phyloP scores from a whole-genome alignment of 2,797 vertebrate genomes.

The Otus scops region DNA sequence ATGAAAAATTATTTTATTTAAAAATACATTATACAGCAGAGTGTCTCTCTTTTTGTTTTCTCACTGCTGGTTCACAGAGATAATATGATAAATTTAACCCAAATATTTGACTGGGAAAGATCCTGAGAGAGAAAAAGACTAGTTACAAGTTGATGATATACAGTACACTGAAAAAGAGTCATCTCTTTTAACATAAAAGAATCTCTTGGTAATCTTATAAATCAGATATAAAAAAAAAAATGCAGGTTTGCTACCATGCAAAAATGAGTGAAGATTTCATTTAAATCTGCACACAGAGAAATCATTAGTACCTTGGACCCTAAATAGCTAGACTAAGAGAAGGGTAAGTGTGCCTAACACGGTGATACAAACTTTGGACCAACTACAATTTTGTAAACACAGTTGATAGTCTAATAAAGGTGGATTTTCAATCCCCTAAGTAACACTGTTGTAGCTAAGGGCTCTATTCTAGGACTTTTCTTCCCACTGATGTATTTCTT shows the following conservation, averaged over 20 bases:
- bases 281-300: constrained; percentile 69
- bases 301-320: constrained; percentile 63
- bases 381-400: constrained; percentile 66
- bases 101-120: constrained; percentile 77
- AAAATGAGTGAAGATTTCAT: constrained; percentile 63
- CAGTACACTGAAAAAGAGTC: constrained; percentile 72
- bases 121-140: constrained; percentile 77
- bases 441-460: constrained; percentile 30
- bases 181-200: constrained; percentile 83
- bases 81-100: constrained; percentile 69
- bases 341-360: constrained; percentile 40
- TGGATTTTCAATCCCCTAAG: constrained; percentile 19
- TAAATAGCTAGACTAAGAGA: constrained; percentile 65
- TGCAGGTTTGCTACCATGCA: constrained; percentile 74
- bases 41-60: constrained; percentile 69
- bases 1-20: constrained; percentile 77
- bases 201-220: constrained; percentile 76
- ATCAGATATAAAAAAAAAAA: constrained; percentile 74
- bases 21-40: constrained; percentile 81
- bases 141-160: constrained; percentile 73
- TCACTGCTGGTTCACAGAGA: constrained; percentile 76
- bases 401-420: constrained; percentile 14
- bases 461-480: constrained; percentile 28
- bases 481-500: background rate
- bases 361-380: constrained; percentile 62